These are phyloP conservation scores for Mythimna pallens DNA, from an alignment of 2,888 invertebrate species.

Conservation along the genomic window DNA sequence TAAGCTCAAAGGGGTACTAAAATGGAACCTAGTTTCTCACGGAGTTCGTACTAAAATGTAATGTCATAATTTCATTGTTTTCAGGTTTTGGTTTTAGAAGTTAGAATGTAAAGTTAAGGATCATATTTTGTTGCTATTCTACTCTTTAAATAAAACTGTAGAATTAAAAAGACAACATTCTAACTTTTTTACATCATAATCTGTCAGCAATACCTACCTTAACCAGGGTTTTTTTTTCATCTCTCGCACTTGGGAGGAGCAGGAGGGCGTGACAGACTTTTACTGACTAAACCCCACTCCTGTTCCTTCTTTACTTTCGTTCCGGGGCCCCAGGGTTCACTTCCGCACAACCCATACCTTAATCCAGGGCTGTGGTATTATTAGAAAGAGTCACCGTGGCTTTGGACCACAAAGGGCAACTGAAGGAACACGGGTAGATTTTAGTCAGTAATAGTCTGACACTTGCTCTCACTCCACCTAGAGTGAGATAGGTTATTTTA, in stretches of 20 bases:
- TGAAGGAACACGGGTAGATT: no score
- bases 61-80: conserved; percentile 40
- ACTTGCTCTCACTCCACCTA: no score
- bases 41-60: conserved; percentile 35
- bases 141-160: background rate
- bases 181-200: background rate
- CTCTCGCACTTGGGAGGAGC: no score
- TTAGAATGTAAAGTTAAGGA: background rate
- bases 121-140: background rate
- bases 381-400: no score
- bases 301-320: no score
- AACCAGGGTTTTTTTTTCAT: background rate
- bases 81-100: conserved; percentile 1
- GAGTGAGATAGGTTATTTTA: no score
- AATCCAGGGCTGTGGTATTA: background rate
- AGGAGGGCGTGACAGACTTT: no score
- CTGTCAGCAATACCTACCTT: background rate
- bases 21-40: conserved; percentile 61
- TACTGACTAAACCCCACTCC: no score
- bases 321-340: no score
- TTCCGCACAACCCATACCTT: background rate
- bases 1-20: conserved; percentile 80
- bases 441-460: no score
- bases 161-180: no score
- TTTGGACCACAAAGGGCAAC: no score